Evolutionary conservation across 2,797 vertebrate genomes (phyloP).

Genomic region (Pelochelys cantorii): DNA sequence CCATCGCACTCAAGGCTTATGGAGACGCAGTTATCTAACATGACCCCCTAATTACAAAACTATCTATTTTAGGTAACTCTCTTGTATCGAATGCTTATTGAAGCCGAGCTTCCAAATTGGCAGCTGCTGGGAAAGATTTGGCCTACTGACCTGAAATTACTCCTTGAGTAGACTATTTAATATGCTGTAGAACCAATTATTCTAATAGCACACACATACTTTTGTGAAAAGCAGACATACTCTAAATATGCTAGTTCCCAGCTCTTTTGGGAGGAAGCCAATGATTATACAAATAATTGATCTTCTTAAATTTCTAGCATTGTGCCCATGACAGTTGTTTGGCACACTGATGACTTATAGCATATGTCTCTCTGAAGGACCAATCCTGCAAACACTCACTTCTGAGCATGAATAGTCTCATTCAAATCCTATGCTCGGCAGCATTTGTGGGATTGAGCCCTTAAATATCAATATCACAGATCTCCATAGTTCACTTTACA

Average conservation of each 20-base stretch:
- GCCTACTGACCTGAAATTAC: neutral
- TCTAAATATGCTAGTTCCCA: neutral
- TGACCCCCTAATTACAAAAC: slow-evolving; percentile 3
- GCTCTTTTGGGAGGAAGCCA: slow-evolving; percentile 19
- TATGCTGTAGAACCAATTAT: slow-evolving; percentile 34
- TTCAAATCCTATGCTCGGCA: neutral
- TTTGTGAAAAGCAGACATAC: slow-evolving; percentile 19
- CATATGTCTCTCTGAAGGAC: neutral
- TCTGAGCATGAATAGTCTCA: neutral
- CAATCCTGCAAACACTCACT: neutral
- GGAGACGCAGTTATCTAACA: neutral
- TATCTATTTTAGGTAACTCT: slow-evolving; percentile 11
- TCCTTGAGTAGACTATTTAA: slow-evolving; percentile 5
- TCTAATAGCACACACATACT: slow-evolving; percentile 38
- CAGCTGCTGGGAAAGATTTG: neutral
- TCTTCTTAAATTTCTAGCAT: neutral
- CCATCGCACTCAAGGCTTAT: neutral
- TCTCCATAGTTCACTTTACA: rapidly evolving
- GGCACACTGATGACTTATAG: neutral
- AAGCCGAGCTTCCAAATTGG: neutral
- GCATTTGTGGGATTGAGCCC: rapidly evolving
- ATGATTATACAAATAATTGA: neutral
- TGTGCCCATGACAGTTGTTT: neutral
- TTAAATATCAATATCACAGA: neutral
- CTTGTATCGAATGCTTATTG: neutral